Percentiles rank a stretch among this genome's conserved stretches.
Evolutionary conservation across 2,113 vertebrate genomes (phyloP).

Genomic region (Bos taurus): ARS-UCD2.0 NC_037338.1:64240001-64240500

Average conservation of each 20-base stretch:
- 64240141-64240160: background rate
- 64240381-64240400: slow-evolving; percentile 14
- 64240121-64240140: background rate
- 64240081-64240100: background rate
- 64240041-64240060: background rate
- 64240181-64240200: too few relatives aligned
- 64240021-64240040: background rate
- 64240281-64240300: background rate
- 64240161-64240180: background rate
- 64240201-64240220: fast-evolving
- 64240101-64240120: background rate
- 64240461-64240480: slow-evolving; percentile 37
- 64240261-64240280: fast-evolving
- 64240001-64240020: background rate
- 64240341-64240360: background rate
- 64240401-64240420: slow-evolving; percentile 51
- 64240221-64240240: background rate
- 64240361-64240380: background rate
- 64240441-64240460: slow-evolving; percentile 29
- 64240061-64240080: background rate
- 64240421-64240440: slow-evolving; percentile 9
- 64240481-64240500: slow-evolving; percentile 16
- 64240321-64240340: background rate
- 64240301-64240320: background rate
- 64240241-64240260: background rate